Conservation (phyloP, 1,140 invertebrate genomes). For the Macrobrachium rosenbergii region DNA sequence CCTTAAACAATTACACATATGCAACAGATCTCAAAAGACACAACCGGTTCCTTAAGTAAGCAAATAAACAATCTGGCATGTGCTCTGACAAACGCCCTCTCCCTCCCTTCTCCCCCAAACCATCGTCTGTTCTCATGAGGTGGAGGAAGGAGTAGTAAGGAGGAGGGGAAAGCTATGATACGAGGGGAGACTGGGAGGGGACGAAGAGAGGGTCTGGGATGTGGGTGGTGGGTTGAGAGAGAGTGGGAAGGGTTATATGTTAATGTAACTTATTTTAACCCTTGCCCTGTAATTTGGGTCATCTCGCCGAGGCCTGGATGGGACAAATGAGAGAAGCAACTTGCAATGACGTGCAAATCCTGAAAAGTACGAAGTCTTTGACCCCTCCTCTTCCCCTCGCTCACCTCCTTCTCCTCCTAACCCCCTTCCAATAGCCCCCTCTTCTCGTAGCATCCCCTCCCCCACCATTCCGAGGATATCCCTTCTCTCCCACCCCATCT, state of each 20-base stretch:
- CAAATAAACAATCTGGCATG: too few relatives aligned
- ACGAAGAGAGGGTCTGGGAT: not conserved
- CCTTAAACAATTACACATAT: too few relatives aligned
- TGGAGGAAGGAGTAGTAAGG: not conserved
- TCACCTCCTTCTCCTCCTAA: not conserved
- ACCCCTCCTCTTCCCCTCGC: not conserved
- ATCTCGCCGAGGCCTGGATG: slow-evolving; percentile 34
- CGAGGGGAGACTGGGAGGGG: not conserved
- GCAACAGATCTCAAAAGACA: too few relatives aligned
- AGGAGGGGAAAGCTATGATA: not conserved
- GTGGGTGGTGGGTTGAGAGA: not conserved
- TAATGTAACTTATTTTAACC: slow-evolving; percentile 41
- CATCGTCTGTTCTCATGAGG: not conserved
- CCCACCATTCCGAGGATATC: too few relatives aligned
- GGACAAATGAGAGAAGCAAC: slow-evolving; percentile 39
- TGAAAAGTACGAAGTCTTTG: not conserved
- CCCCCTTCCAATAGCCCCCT: not conserved
- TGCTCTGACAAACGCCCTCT: too few relatives aligned
- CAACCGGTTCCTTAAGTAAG: too few relatives aligned
- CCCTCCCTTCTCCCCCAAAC: too few relatives aligned
- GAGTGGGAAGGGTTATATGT: slow-evolving; percentile 14
- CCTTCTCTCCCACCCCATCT: too few relatives aligned
- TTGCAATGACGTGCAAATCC: slow-evolving; percentile 39
- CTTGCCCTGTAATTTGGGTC: slow-evolving; percentile 44
- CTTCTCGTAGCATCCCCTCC: too few relatives aligned